Percentiles rank a stretch among this genome's conserved stretches.
Evolutionary conservation across 2,797 vertebrate species (phyloP).

Genomic region (Rhinophrynus dorsalis): DNA sequence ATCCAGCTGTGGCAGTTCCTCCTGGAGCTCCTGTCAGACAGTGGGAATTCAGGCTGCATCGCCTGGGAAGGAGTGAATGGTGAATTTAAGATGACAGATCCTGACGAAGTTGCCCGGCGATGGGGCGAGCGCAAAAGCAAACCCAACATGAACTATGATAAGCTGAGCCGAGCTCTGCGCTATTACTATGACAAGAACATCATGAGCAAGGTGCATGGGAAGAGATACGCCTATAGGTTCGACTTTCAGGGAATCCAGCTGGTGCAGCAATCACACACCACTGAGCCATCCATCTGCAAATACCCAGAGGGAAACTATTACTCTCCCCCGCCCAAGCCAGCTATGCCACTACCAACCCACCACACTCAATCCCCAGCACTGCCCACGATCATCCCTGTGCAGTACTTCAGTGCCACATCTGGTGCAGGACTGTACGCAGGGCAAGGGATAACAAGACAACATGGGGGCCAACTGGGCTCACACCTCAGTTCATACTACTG

Average conservation of each 20-base stretch:
- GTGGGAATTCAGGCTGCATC: conserved; percentile 73
- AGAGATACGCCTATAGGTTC: conserved; percentile 85
- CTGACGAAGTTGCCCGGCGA: conserved; percentile 81
- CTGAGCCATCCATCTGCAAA: conserved; percentile 68
- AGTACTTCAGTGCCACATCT: conserved; percentile 3
- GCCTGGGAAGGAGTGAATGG: conserved; percentile 83
- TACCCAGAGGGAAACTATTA: conserved; percentile 63
- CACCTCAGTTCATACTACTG: conserved; percentile 23
- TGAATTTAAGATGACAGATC: conserved; percentile 86
- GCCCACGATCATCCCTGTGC: conserved; percentile 3
- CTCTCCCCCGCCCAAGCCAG: conserved; percentile 7
- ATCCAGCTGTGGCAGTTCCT: conserved; percentile 87
- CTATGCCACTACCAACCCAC: background rate
- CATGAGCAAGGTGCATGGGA: conserved; percentile 86
- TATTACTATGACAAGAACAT: conserved; percentile 89
- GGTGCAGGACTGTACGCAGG: conserved; percentile 7
- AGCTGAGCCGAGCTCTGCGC: conserved; percentile 77
- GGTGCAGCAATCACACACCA: conserved; percentile 75
- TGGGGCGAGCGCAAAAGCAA: conserved; percentile 83
- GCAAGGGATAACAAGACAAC: conserved; percentile 17
- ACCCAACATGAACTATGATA: conserved; percentile 76
- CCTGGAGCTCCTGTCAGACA: conserved; percentile 80
- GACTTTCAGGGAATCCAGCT: conserved; percentile 85
- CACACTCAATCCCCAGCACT: conserved; percentile 15
- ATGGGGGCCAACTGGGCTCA: conserved; percentile 15